These are phyloP conservation scores for Archivesica marissinica DNA, from an alignment of 1,140 invertebrate genomes.

Conservation along the genomic window DNA sequence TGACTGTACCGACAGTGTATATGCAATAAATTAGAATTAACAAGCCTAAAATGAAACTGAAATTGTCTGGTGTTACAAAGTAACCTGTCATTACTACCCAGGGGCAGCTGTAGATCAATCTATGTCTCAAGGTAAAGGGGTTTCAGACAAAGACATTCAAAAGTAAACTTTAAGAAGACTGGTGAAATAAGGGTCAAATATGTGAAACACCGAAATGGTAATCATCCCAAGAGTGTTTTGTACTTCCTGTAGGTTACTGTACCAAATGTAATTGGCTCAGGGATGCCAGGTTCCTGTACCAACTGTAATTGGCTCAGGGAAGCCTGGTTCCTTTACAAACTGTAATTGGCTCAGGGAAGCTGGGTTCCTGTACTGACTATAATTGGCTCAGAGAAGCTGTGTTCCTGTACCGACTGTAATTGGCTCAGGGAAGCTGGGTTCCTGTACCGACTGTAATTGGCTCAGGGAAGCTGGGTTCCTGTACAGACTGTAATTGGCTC, in stretches of 20 bases:
- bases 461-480: too few relatives aligned
- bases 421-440: too few relatives aligned
- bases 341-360: too few relatives aligned
- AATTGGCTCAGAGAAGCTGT: too few relatives aligned
- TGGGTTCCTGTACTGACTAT: too few relatives aligned
- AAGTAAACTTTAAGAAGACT: background rate
- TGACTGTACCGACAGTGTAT: slow-evolving; percentile 9
- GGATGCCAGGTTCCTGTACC: too few relatives aligned
- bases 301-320: too few relatives aligned
- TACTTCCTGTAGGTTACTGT: background rate
- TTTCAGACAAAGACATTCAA: background rate
- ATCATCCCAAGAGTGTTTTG: background rate
- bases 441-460: too few relatives aligned
- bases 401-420: too few relatives aligned
- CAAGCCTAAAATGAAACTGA: slow-evolving; percentile 42
- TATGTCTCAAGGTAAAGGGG: slow-evolving; percentile 22
- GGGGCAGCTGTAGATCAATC: background rate
- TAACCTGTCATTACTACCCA: slow-evolving; percentile 16
- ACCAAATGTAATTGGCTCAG: background rate
- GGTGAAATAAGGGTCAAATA: background rate
- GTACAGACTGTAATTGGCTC: too few relatives aligned
- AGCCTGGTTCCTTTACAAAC: too few relatives aligned
- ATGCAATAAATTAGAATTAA: slow-evolving; percentile 41
- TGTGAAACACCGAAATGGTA: background rate
- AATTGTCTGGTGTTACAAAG: slow-evolving; percentile 14